phyloP scores from a whole-genome alignment of 2,888 invertebrate genomes.

The Ichneumon xanthorius region DNA sequence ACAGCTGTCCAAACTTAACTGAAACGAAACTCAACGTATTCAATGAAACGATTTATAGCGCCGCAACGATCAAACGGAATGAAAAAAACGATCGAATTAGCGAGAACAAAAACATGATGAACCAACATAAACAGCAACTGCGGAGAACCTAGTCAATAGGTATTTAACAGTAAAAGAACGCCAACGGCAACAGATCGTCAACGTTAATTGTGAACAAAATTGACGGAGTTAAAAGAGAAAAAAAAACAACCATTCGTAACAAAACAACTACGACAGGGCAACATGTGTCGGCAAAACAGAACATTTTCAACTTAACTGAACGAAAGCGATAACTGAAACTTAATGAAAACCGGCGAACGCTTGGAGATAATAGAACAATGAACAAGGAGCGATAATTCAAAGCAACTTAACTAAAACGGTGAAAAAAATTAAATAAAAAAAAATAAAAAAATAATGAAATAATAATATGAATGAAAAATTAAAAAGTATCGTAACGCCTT shows the following conservation, averaged over 20 bases:
- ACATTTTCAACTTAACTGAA: slow-evolving; percentile 47
- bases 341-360: slow-evolving; percentile 54
- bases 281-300: slow-evolving; percentile 40
- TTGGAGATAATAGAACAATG: slow-evolving; percentile 23
- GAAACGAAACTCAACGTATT: slow-evolving; percentile 59
- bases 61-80: slow-evolving; percentile 46
- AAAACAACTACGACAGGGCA: slow-evolving; percentile 53
- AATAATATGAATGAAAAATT: slow-evolving; percentile 29
- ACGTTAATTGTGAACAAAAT: slow-evolving; percentile 54
- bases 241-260: slow-evolving; percentile 43
- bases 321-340: slow-evolving; percentile 57
- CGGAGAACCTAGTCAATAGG: slow-evolving; percentile 48
- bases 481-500: slow-evolving; percentile 59
- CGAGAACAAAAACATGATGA: slow-evolving; percentile 51
- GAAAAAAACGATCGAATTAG: slow-evolving; percentile 44
- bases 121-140: slow-evolving; percentile 54
- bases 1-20: slow-evolving; percentile 55
- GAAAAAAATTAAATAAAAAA: neutral
- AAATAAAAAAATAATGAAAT: neutral
- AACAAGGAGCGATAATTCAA: slow-evolving; percentile 18
- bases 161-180: slow-evolving; percentile 44
- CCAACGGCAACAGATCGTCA: slow-evolving; percentile 54
- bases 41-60: slow-evolving; percentile 16
- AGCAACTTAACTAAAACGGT: neutral
- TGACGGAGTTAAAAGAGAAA: slow-evolving; percentile 41